Percentiles rank a stretch among this genome's conserved stretches.
phyloP scores from a whole-genome alignment of 2,113 vertebrate genomes.

The Myotis davidii region DNA sequence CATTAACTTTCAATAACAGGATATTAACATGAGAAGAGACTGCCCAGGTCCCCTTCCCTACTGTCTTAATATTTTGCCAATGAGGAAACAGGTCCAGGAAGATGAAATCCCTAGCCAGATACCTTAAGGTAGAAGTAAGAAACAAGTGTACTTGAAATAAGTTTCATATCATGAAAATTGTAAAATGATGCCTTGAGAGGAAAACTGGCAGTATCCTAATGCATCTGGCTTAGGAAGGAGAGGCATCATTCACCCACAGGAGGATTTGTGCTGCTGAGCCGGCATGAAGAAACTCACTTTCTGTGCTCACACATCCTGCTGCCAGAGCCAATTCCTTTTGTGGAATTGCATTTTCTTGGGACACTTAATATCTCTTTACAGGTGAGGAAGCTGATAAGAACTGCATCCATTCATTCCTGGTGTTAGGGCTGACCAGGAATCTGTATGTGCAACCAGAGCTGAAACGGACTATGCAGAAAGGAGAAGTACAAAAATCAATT shows the following conservation, averaged over 20 bases:
- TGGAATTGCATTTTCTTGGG: not conserved
- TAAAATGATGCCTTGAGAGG: slow-evolving; percentile 12
- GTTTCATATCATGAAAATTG: not conserved
- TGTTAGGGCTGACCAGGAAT: not conserved
- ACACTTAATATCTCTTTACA: not conserved
- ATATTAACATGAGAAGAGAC: not conserved
- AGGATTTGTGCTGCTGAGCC: not conserved
- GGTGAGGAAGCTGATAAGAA: not conserved
- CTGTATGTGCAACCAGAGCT: not conserved
- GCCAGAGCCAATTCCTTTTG: not conserved
- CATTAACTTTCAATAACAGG: not conserved
- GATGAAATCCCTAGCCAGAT: not conserved
- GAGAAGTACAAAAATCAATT: not conserved
- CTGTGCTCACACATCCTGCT: not conserved
- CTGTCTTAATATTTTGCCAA: not conserved
- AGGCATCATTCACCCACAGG: not conserved
- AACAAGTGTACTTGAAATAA: not conserved
- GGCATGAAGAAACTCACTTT: not conserved
- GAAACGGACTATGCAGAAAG: not conserved
- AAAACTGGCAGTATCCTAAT: not conserved
- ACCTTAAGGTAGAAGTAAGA: not conserved
- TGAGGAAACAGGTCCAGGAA: not conserved
- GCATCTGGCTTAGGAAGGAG: not conserved
- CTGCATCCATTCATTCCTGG: not conserved
- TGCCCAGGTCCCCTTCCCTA: not conserved